Evolutionary conservation across 1,140 invertebrate genomes (phyloP).

Genomic region (Magallana gigas): DNA sequence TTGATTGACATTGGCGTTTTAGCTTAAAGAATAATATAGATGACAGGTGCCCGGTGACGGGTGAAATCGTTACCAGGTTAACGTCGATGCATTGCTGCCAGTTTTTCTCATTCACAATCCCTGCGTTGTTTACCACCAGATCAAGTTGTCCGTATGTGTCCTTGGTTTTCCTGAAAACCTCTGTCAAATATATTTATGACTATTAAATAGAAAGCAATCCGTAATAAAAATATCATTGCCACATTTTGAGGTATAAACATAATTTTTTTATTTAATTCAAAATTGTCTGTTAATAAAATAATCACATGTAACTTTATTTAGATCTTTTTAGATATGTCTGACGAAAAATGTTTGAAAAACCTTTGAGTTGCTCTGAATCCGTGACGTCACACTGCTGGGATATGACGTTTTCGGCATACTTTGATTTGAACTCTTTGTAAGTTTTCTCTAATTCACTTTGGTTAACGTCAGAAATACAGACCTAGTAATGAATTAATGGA

Average conservation of each 20-base stretch:
- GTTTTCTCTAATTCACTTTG: conserved; percentile 16
- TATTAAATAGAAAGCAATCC: too few species aligned
- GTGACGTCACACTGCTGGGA: conserved; percentile 87
- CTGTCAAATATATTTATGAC: conserved; percentile 34
- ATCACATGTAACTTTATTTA: too few species aligned
- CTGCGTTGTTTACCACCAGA: conserved; percentile 48
- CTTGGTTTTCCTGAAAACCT: conserved; percentile 47
- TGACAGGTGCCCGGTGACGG: too few species aligned
- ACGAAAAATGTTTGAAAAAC: conserved; percentile 61
- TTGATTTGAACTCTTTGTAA: not conserved
- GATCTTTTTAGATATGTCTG: too few species aligned
- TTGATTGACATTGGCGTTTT: too few species aligned
- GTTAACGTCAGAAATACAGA: conserved; percentile 43
- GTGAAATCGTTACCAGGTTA: conserved; percentile 39
- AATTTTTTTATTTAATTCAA: too few species aligned
- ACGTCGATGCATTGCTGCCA: conserved; percentile 44
- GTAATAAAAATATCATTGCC: too few species aligned
- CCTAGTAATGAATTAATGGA: not conserved
- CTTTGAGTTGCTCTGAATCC: conserved; percentile 87
- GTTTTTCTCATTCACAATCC: conserved; percentile 41
- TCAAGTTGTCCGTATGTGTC: not conserved
- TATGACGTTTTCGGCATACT: conserved; percentile 82
- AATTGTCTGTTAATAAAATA: too few species aligned
- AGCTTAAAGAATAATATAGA: too few species aligned
- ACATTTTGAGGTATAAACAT: too few species aligned